Conservation (phyloP, 2,888 invertebrate species). For the Scrobipalpa atriplicella region DNA sequence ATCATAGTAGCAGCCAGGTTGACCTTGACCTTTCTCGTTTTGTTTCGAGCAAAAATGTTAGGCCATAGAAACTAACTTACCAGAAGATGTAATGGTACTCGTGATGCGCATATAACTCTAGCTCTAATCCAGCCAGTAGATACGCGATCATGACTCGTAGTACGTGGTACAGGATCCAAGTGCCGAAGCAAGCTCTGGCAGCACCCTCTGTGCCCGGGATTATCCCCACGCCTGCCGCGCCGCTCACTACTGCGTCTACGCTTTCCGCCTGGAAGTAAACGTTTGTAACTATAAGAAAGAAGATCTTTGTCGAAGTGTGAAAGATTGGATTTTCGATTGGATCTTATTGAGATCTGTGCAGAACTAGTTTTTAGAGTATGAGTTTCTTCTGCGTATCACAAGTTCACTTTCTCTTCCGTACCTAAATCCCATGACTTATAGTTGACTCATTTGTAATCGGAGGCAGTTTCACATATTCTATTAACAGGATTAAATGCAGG, state of each 20-base stretch:
- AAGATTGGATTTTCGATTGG: too few species aligned
- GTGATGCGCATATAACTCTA: constrained; percentile 97
- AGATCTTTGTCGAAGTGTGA: too few species aligned
- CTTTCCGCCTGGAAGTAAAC: constrained; percentile 88
- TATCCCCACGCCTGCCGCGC: constrained; percentile 53
- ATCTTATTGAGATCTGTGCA: too few species aligned
- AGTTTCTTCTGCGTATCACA: too few species aligned
- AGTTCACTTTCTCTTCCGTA: too few species aligned
- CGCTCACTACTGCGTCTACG: constrained; percentile 87
- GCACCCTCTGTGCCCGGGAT: constrained; percentile 83
- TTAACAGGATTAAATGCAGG: too few species aligned
- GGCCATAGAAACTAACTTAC: constrained; percentile 71
- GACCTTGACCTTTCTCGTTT: too few species aligned
- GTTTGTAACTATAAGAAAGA: too few species aligned
- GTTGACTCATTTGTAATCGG: too few species aligned
- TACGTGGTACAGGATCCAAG: constrained; percentile 98
- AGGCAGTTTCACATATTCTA: too few species aligned
- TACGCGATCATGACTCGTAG: constrained; percentile 96
- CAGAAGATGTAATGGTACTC: constrained; percentile 98
- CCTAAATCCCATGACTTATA: too few species aligned
- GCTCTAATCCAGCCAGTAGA: constrained; percentile 95
- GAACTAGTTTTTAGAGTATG: too few species aligned
- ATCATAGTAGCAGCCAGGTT: not conserved
- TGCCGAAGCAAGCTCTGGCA: constrained; percentile 90
- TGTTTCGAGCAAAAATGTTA: not conserved